phyloP scores from a whole-genome alignment of 2,113 vertebrate species.

The Anhinga rufa region DNA sequence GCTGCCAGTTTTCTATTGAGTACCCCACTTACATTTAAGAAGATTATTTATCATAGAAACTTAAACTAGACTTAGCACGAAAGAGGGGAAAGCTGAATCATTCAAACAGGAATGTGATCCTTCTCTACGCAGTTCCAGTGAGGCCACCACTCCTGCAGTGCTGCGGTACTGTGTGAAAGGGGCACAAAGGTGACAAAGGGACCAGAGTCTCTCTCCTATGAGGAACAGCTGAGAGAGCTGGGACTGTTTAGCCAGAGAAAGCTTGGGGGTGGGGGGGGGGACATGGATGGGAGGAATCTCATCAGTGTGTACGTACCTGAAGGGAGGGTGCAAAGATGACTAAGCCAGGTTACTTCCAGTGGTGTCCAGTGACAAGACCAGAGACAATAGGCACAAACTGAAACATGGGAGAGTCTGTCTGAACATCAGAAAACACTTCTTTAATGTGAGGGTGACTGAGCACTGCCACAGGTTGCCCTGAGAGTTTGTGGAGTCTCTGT shows the following conservation, averaged over 20 bases:
- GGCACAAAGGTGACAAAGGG: background rate
- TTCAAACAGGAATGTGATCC: background rate
- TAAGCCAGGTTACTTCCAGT: background rate
- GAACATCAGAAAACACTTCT: background rate
- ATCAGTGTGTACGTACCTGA: background rate
- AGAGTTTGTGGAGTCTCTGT: background rate
- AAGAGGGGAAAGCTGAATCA: background rate
- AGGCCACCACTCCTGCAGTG: background rate
- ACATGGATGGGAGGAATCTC: background rate
- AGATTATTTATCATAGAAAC: background rate
- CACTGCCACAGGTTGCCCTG: background rate
- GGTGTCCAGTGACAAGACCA: background rate
- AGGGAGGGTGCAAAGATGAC: background rate
- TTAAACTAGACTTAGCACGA: background rate
- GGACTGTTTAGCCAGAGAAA: background rate
- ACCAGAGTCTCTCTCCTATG: background rate
- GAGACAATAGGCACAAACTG: background rate
- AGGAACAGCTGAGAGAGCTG: background rate
- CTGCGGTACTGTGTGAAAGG: background rate
- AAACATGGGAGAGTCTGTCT: background rate
- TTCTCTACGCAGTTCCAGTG: background rate
- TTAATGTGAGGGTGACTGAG: background rate
- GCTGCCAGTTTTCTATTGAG: background rate
- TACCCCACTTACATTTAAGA: background rate
- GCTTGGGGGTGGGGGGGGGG: background rate